Evolutionary conservation across 2,888 invertebrate species (phyloP), one percentile per base, ranked within the genome.

Genomic region (Escarpia spicata): DNA sequence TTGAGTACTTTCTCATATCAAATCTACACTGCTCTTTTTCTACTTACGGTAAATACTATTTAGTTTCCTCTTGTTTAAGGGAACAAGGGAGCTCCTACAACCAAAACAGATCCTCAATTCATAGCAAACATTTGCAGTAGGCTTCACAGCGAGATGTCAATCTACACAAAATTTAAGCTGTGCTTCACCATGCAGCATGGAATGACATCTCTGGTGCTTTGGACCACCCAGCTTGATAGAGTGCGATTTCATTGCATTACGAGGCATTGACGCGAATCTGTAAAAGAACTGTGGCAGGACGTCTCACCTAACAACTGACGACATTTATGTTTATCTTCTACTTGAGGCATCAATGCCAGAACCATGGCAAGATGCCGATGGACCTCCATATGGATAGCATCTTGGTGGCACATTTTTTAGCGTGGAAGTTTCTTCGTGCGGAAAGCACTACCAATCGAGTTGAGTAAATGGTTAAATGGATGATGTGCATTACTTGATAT

Each of bases 211-310:
- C n/a, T 75, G 0, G 60, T 60, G 60, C 60, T 4, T 19, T n/a
- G 19, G 26, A 26, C 75, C 75, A 75, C 75, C 26, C 75, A 75
- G 3, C 19, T 15, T 75, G 75, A 75, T 75, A 15, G 75, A 75
- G 75, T 75, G 75, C 75, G 75, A 75, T 75, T n/a, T 75, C 75
- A 75, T 75, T 75, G 75, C 75, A 75, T 75, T 75, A 75, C 19
- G 26, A 75, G 75, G 75, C 19, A 19, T 26, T 75, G 75, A 75
- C 19, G 75, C 75, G 0, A n/a, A 75, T 15, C 75, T 75, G 75
- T 75, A n/a, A 75, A 3, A 6, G 75, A 26, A 75, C 52, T 52
- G 52, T 12, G 12, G 75, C 6, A 75, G 26, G 19, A 2, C n/a
- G 75, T 75, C 75, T 75, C 75, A 3, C 75, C 26, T 75, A 75